Percentiles rank a stretch among this genome's conserved stretches.
Conservation (phyloP, 2,113 vertebrate genomes). For the Anolis carolinensis region DNA sequence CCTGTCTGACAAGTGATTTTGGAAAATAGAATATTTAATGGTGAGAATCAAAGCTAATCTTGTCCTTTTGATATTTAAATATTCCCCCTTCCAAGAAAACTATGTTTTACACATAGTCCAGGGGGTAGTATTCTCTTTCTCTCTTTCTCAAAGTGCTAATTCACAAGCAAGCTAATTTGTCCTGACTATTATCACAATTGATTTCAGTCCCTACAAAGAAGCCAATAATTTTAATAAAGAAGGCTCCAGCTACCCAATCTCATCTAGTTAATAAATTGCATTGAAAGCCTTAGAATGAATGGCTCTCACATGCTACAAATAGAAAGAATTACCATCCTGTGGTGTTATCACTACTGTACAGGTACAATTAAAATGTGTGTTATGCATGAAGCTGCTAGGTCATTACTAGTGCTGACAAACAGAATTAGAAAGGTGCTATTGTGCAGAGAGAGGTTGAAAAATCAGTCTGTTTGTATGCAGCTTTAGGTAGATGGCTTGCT, state of each 20-base stretch:
- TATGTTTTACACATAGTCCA: slow-evolving; percentile 36
- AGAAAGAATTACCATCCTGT: slow-evolving; percentile 62
- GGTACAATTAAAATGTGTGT: slow-evolving; percentile 70
- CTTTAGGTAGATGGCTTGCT: slow-evolving; percentile 50
- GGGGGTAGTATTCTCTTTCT: slow-evolving; percentile 38
- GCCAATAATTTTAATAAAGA: slow-evolving; percentile 75
- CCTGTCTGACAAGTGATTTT: background rate
- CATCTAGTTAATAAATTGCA: slow-evolving; percentile 72
- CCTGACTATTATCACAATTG: slow-evolving; percentile 74
- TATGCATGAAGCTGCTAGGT: slow-evolving; percentile 60
- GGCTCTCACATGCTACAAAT: slow-evolving; percentile 58
- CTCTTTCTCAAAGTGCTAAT: slow-evolving; percentile 61
- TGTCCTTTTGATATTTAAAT: slow-evolving; percentile 13
- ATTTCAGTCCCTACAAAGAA: slow-evolving; percentile 67
- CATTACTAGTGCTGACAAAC: slow-evolving; percentile 63
- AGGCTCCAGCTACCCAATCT: slow-evolving; percentile 71
- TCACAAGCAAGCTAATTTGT: slow-evolving; percentile 71
- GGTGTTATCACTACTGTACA: slow-evolving; percentile 70
- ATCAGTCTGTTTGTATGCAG: slow-evolving; percentile 57
- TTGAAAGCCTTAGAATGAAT: slow-evolving; percentile 68
- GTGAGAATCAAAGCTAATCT: slow-evolving; percentile 7
- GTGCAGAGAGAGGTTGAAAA: slow-evolving; percentile 59
- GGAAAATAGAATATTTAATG: background rate
- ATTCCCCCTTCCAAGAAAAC: slow-evolving; percentile 21
- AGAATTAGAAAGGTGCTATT: slow-evolving; percentile 69